These are phyloP conservation scores for Propithecus perrieri DNA, from an alignment of 2,797 vertebrate genomes.

Conservation along the genomic window DNA sequence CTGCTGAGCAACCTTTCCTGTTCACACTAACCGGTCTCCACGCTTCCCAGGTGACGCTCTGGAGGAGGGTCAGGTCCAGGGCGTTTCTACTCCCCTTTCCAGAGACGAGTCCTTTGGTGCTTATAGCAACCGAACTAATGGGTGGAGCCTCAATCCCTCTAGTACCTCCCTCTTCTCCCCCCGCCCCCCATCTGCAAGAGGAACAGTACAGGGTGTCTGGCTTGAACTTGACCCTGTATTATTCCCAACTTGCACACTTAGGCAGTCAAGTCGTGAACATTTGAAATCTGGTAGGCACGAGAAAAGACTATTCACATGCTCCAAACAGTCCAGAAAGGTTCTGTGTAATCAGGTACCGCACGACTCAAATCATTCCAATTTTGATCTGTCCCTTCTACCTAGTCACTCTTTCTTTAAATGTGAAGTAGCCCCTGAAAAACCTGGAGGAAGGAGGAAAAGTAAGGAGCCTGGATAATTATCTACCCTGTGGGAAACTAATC, in stretches of 20 bases:
- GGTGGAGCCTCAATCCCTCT: neutral
- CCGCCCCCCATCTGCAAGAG: neutral
- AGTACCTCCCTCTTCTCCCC: neutral
- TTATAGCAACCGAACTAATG: neutral
- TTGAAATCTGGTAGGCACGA: neutral
- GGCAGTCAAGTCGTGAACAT: neutral
- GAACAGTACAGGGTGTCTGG: neutral
- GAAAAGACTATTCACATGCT: neutral
- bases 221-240: neutral
- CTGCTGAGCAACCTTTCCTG: neutral
- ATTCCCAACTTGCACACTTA: neutral
- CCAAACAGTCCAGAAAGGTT: neutral
- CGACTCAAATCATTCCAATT: neutral
- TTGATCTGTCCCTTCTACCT: neutral
- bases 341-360: fast-evolving
- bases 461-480: neutral
- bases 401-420: constrained; percentile 5
- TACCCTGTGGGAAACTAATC: neutral
- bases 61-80: neutral
- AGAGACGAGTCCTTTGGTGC: neutral
- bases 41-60: neutral
- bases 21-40: neutral
- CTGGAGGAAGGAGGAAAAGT: neutral
- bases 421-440: neutral
- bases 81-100: neutral